Conservation (phyloP, 2,113 vertebrate genomes). For the Odontophorus gujanensis region DNA sequence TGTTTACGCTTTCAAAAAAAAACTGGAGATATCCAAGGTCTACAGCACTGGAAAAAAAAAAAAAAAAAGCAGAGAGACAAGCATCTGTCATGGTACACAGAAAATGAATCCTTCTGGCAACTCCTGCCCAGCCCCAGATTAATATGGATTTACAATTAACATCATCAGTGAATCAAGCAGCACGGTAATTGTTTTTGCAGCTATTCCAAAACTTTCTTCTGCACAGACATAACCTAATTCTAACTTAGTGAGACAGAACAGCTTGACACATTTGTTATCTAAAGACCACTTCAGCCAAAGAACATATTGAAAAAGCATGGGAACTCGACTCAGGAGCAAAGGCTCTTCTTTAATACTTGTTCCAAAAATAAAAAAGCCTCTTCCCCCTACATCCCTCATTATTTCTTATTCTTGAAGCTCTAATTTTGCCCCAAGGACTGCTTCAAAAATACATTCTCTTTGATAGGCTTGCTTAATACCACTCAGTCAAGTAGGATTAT, state of each 20-base stretch:
- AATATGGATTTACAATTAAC: slow-evolving; percentile 73
- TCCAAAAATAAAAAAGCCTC: slow-evolving; percentile 65
- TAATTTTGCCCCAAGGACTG: slow-evolving; percentile 66
- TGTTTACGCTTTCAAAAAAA: slow-evolving; percentile 51
- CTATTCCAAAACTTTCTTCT: slow-evolving; percentile 70
- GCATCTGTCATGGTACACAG: slow-evolving; percentile 5
- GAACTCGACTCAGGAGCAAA: slow-evolving; percentile 74
- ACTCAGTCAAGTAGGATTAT: slow-evolving; percentile 59
- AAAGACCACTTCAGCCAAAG: slow-evolving; percentile 73
- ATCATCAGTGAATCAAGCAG: slow-evolving; percentile 54
- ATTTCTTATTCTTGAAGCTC: slow-evolving; percentile 51
- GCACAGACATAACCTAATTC: slow-evolving; percentile 68
- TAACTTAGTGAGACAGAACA: slow-evolving; percentile 67
- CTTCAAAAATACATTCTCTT: slow-evolving; percentile 56
- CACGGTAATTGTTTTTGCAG: slow-evolving; percentile 60
- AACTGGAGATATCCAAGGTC: slow-evolving; percentile 4
- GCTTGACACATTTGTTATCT: slow-evolving; percentile 77
- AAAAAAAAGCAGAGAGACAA: slow-evolving; percentile 42
- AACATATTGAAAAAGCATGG: slow-evolving; percentile 76
- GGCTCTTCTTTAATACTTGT: slow-evolving; percentile 60
- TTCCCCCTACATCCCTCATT: slow-evolving; percentile 40
- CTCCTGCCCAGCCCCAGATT: slow-evolving; percentile 50
- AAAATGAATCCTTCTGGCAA: slow-evolving; percentile 69
- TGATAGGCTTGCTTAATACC: slow-evolving; percentile 58
- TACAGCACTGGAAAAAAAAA: slow-evolving; percentile 36